A percentile compares a stretch with the other conserved stretches of the same genome.
phyloP scores from a whole-genome alignment of 2,888 invertebrate genomes.

The Leucania comma region DNA sequence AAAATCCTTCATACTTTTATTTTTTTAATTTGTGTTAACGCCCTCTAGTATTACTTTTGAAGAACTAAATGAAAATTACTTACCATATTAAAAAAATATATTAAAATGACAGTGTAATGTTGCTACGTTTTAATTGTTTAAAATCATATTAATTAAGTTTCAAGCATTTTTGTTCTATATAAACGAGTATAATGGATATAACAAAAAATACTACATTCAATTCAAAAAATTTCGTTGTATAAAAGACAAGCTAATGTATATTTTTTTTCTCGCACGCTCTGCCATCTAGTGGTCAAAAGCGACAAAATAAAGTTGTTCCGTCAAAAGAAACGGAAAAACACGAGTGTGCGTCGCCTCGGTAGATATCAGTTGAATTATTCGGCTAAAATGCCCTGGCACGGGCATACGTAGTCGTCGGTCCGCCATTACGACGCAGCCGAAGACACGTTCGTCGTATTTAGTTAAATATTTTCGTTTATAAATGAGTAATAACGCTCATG shows the following conservation, averaged over 20 bases:
- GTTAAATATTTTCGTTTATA: slow-evolving; percentile 92
- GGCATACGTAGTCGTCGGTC: slow-evolving; percentile 91
- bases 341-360: slow-evolving; percentile 90
- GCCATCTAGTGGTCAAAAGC: slow-evolving; percentile 77
- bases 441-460: slow-evolving; percentile 91
- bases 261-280: background rate
- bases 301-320: slow-evolving; percentile 78
- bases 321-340: slow-evolving; percentile 91
- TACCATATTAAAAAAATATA: slow-evolving; percentile 34
- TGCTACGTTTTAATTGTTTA: slow-evolving; percentile 27
- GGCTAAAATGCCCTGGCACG: slow-evolving; percentile 91
- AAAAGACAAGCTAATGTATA: background rate
- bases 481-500: slow-evolving; percentile 96
- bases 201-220: background rate
- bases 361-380: slow-evolving; percentile 91
- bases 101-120: slow-evolving; percentile 21
- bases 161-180: accelerated
- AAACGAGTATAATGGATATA: accelerated
- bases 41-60: slow-evolving; percentile 62
- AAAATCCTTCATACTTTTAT: slow-evolving; percentile 50
- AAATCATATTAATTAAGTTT: background rate
- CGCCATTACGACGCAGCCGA: slow-evolving; percentile 91
- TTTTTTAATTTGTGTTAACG: slow-evolving; percentile 34
- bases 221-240: background rate
- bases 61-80: slow-evolving; percentile 23